Evolutionary conservation across 1,140 invertebrate species (phyloP).

Genomic region (Macrotrachela quadricornifera): DNA sequence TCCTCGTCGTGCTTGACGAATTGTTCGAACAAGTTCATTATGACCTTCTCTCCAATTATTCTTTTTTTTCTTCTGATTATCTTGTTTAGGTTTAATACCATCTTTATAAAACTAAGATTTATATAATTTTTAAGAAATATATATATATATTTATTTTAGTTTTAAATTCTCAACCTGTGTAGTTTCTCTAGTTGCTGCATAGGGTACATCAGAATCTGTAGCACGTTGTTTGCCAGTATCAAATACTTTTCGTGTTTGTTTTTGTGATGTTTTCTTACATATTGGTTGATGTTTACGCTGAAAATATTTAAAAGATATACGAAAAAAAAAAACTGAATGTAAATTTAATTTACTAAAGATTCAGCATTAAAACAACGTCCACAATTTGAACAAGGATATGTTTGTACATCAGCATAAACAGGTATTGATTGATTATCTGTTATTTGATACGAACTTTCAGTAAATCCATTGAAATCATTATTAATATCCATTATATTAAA

Average conservation of each 20-base stretch:
- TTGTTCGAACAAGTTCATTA: conserved; percentile 37
- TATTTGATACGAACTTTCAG: too few relatives aligned
- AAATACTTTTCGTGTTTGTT: conserved; percentile 52
- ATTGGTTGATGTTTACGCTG: conserved; percentile 47
- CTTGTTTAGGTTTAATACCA: background rate
- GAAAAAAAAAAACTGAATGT: too few relatives aligned
- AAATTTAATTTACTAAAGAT: conserved; percentile 21
- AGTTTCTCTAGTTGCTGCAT: conserved; percentile 14
- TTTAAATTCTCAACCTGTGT: background rate
- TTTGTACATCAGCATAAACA: too few relatives aligned
- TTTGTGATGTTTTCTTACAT: conserved; percentile 50
- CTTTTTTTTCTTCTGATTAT: conserved; percentile 17
- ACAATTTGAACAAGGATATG: conserved; percentile 20
- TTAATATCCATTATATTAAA: too few relatives aligned
- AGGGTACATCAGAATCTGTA: conserved; percentile 43
- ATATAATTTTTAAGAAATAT: background rate
- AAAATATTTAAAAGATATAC: too few relatives aligned
- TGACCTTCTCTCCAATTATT: conserved; percentile 38
- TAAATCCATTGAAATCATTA: too few relatives aligned
- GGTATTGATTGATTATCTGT: too few relatives aligned
- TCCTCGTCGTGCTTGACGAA: conserved; percentile 35
- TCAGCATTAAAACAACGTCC: conserved; percentile 23
- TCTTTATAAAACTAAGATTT: background rate
- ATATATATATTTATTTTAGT: background rate
- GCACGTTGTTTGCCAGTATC: conserved; percentile 61